Conservation (phyloP, 2,888 invertebrate genomes). For the Lycophotia porphyrea region DNA sequence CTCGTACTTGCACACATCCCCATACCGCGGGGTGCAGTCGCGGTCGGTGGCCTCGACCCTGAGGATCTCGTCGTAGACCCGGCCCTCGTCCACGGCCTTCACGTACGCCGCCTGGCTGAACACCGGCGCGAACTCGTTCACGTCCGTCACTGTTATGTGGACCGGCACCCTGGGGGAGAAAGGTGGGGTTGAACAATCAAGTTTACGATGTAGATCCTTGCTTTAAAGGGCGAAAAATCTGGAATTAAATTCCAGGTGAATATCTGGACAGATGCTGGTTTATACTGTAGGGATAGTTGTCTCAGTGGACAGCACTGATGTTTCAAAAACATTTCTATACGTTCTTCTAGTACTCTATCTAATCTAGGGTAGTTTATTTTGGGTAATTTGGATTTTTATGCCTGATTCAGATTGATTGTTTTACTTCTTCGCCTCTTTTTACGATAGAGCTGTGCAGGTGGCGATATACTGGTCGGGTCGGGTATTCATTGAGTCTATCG, state of each 20-base stretch:
- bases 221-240: background rate
- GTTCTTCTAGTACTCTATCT: too few relatives aligned
- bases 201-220: background rate
- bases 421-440: too few relatives aligned
- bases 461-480: too few relatives aligned
- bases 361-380: too few relatives aligned
- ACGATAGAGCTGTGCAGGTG: too few relatives aligned
- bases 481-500: too few relatives aligned
- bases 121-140: slow-evolving; percentile 98
- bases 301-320: background rate
- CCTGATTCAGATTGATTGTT: background rate
- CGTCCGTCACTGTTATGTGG: slow-evolving; percentile 98
- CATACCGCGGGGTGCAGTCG: slow-evolving; percentile 98
- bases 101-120: slow-evolving; percentile 98
- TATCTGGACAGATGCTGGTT: background rate
- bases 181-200: background rate
- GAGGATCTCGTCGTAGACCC: slow-evolving; percentile 96
- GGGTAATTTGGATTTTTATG: background rate
- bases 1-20: slow-evolving; percentile 99
- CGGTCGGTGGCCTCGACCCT: slow-evolving; percentile 97
- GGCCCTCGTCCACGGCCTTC: slow-evolving; percentile 96
- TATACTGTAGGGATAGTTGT: background rate
- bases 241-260: background rate
- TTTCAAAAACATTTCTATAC: too few relatives aligned
- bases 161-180: slow-evolving; percentile 94